Base-by-base conservation (phyloP, 2,113 vertebrate genomes). In the Redunca redunca region DNA sequence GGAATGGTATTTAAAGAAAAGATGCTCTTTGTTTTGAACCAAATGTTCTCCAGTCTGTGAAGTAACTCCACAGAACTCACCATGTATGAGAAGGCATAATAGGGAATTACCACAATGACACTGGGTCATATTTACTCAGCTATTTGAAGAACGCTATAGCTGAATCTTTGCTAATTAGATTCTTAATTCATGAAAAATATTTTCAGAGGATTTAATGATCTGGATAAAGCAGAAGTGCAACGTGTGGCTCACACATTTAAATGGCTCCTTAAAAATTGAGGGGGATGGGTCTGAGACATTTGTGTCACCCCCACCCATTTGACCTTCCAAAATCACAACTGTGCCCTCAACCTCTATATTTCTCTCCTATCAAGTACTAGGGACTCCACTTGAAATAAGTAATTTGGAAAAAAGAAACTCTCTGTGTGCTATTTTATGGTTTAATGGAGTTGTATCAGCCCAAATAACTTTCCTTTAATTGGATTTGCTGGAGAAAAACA, bases 91-190 rank as follows among this genome's bases (percentile, higher is more conserved):
- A 23, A 90, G 2, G 74, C 80, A 55, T 94, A 13, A 0, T 36
- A 5, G 90, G 91, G 94, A 98, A 97, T 96, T 91, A 89, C 89
- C 60, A 98, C 96, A 94, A 93, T 98, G 96, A 97, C 91, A 23
- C 57, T 1, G 0, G 28, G 28, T 88, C 96, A 95, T 98, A 93
- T 98, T 98, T 98, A 96, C 97, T 98, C 88, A 97, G 96, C 97
- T 97, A 53, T 96, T 97, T 93, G 97, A 98, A 96, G 98, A 98
- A 98, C 92, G 97, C 95, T 23, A 71, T 83, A 91, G 93, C 93
- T 95, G 40, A 98, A 97, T 86, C 88, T 96, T 94, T 97, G 94
- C 97, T 98, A 98, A 98, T 98, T 98, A 97, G 96, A 98, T 98
- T 82, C 96, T 97, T 98, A 98, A 98, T 97, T 98, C 87, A 5